These are phyloP conservation scores for Elymnias hypermnestra DNA, from an alignment of 1,140 invertebrate species.

Conservation along the genomic window DNA sequence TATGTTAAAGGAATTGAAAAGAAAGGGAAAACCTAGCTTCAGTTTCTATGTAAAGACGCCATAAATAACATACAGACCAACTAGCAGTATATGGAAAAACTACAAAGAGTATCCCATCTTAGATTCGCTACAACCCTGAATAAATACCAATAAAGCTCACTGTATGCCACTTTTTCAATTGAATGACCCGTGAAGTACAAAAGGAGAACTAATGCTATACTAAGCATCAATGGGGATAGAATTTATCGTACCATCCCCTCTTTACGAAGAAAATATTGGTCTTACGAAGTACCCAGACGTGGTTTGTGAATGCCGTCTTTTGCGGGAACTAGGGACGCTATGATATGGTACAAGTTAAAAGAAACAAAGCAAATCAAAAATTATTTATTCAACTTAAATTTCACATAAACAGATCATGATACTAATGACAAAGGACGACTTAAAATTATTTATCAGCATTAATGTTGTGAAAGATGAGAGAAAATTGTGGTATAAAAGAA, in stretches of 20 bases:
- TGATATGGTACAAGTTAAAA: slow-evolving; percentile 19
- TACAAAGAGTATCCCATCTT: no score
- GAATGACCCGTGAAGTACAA: slow-evolving; percentile 51
- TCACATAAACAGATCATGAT: no score
- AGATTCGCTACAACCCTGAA: slow-evolving; percentile 7
- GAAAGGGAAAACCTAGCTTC: not conserved
- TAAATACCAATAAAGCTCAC: slow-evolving; percentile 26
- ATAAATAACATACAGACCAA: no score
- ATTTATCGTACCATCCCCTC: slow-evolving; percentile 60
- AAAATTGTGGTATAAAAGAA: no score
- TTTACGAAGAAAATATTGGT: slow-evolving; percentile 64
- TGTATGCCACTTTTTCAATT: slow-evolving; percentile 56
- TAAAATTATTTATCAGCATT: no score
- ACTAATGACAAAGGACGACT: no score
- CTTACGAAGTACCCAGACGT: slow-evolving; percentile 63
- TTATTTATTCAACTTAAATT: no score
- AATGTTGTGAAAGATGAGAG: no score
- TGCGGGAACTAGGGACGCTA: slow-evolving; percentile 31
- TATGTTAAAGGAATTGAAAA: not conserved
- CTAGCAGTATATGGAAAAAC: no score
- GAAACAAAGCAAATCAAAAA: no score
- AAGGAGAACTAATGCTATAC: slow-evolving; percentile 63
- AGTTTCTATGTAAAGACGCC: no score
- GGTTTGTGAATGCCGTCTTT: slow-evolving; percentile 54
- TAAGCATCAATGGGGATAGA: slow-evolving; percentile 63